phyloP scores from a whole-genome alignment of 2,888 invertebrate species.

The Teleogryllus oceanicus region DNA sequence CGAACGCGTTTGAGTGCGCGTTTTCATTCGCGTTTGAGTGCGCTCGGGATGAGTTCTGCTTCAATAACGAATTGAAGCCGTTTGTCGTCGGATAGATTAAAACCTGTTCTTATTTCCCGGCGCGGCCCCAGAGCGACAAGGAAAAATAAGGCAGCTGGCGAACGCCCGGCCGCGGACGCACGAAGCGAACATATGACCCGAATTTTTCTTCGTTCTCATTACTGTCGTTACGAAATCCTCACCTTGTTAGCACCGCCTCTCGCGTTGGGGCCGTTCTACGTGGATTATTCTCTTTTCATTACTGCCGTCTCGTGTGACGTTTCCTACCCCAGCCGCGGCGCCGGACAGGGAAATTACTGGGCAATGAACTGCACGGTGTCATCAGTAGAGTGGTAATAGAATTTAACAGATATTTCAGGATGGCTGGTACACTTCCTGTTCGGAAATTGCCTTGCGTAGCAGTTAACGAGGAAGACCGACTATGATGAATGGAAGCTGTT shows the following conservation, averaged over 20 bases:
- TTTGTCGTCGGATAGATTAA: conserved; percentile 2
- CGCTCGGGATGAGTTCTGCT: too few relatives aligned
- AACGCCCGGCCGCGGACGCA: not conserved
- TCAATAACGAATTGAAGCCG: not conserved
- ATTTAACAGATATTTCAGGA: not conserved
- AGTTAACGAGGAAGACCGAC: not conserved
- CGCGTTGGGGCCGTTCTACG: not conserved
- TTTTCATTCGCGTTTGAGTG: too few relatives aligned
- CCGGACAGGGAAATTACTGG: not conserved
- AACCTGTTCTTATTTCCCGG: not conserved
- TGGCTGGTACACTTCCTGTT: not conserved
- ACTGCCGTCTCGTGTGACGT: not conserved
- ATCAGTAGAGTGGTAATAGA: not conserved
- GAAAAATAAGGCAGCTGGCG: not conserved
- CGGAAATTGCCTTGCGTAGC: not conserved
- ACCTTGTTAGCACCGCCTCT: not conserved
- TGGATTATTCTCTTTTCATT: not conserved
- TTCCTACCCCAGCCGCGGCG: not conserved
- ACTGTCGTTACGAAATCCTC: not conserved
- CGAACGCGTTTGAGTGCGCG: too few relatives aligned
- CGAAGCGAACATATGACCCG: not conserved
- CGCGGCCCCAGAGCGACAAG: not conserved
- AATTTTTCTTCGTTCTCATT: conserved; percentile 10
- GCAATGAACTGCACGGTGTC: not conserved
- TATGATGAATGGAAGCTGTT: not conserved